phyloP scores from a whole-genome alignment of 2,888 invertebrate species.

The Apeira syringaria region DNA sequence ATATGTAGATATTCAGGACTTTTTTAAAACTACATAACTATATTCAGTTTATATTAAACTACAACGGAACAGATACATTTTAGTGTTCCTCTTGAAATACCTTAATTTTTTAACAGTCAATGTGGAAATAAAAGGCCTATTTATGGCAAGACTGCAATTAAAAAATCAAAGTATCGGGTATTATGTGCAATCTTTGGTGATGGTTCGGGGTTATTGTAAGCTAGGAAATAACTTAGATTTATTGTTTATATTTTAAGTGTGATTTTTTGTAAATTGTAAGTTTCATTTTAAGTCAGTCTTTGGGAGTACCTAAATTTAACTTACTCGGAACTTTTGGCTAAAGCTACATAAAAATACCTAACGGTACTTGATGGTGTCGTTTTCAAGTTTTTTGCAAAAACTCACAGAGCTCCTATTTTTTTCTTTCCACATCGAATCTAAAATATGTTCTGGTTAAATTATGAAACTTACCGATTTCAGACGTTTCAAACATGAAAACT shows the following conservation, averaged over 20 bases:
- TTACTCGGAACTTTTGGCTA: not conserved
- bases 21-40: slow-evolving; percentile 35
- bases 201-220: slow-evolving; percentile 83
- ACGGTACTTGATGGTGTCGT: too few species aligned
- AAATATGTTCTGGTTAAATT: too few species aligned
- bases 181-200: slow-evolving; percentile 93
- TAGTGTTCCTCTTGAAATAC: slow-evolving; percentile 68
- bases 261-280: slow-evolving; percentile 51
- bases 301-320: not conserved
- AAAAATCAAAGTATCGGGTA: slow-evolving; percentile 89
- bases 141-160: slow-evolving; percentile 76
- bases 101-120: slow-evolving; percentile 80
- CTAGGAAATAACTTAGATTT: slow-evolving; percentile 56
- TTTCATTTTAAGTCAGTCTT: slow-evolving; percentile 78
- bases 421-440: too few species aligned
- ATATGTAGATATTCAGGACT: slow-evolving; percentile 51
- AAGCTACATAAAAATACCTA: too few species aligned
- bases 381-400: too few species aligned
- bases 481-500: too few species aligned
- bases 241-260: slow-evolving; percentile 48
- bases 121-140: slow-evolving; percentile 56
- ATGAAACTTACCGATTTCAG: too few species aligned
- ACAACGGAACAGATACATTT: slow-evolving; percentile 51
- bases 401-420: too few species aligned
- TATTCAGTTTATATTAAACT: slow-evolving; percentile 47